phyloP scores from a whole-genome alignment of 1,140 invertebrate species.

The Papilio polytes region DNA sequence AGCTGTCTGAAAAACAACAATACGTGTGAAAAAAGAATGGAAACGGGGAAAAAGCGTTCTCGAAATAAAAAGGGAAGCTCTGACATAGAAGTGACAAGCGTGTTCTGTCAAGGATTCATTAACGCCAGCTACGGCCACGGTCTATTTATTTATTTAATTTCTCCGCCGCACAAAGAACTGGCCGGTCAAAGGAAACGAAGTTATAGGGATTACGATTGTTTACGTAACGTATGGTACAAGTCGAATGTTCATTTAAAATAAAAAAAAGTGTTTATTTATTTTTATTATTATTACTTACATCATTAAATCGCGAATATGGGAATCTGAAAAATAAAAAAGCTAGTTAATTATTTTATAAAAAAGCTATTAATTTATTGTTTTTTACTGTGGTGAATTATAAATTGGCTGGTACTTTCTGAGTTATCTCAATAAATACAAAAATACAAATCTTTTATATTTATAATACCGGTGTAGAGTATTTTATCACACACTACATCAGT shows the following conservation, averaged over 20 bases:
- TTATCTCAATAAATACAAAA: too few relatives aligned
- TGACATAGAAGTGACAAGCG: constrained; percentile 24
- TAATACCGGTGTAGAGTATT: too few relatives aligned
- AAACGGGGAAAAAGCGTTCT: constrained; percentile 13
- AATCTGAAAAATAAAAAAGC: too few relatives aligned
- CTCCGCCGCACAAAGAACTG: constrained; percentile 49
- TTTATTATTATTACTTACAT: not conserved
- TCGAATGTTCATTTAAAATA: not conserved
- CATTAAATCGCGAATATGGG: not conserved
- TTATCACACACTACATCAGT: not conserved
- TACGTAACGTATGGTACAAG: constrained; percentile 38
- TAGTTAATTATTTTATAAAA: too few relatives aligned
- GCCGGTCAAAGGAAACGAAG: constrained; percentile 49
- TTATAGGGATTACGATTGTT: constrained; percentile 45
- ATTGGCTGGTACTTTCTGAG: too few relatives aligned
- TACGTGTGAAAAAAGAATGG: constrained; percentile 26
- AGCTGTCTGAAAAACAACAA: constrained; percentile 27
- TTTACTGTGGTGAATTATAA: too few relatives aligned
- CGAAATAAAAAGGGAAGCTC: constrained; percentile 1
- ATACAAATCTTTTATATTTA: too few relatives aligned
- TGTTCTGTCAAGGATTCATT: constrained; percentile 44
- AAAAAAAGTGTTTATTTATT: not conserved
- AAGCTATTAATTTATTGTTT: too few relatives aligned
- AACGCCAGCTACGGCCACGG: constrained; percentile 24
- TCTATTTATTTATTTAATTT: constrained; percentile 57